phyloP scores from a whole-genome alignment of 1,140 invertebrate genomes.

The Penaeus indicus region DNA sequence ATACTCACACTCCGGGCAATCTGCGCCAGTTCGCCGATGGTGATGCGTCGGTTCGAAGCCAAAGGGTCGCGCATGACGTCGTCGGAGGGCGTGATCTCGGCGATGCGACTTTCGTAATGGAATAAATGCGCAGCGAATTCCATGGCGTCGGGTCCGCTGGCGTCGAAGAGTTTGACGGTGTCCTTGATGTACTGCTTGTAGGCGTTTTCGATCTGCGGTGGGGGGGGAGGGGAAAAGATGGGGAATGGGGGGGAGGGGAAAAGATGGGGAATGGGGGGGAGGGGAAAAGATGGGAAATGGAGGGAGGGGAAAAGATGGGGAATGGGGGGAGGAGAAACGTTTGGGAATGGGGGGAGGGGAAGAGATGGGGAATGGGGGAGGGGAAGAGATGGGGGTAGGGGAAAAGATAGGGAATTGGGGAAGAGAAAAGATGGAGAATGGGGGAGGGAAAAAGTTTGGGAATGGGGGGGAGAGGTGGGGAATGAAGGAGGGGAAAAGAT shows the following conservation, averaged over 20 bases:
- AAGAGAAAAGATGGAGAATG: no score
- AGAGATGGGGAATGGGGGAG: not conserved
- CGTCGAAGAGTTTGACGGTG: conserved; percentile 72
- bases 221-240: no score
- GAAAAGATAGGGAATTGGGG: no score
- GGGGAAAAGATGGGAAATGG: no score
- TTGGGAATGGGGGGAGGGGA: not conserved
- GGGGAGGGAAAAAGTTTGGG: no score
- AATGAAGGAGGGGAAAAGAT: no score
- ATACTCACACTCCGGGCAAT: conserved; percentile 70
- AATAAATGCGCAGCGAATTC: conserved; percentile 75
- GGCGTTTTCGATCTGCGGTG: conserved; percentile 71
- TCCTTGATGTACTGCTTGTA: conserved; percentile 75
- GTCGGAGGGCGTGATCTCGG: conserved; percentile 72
- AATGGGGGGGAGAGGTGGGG: no score
- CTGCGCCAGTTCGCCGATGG: conserved; percentile 70
- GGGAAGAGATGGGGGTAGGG: no score
- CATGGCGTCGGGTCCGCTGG: conserved; percentile 71
- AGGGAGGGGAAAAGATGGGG: no score
- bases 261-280: no score
- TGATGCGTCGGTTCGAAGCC: conserved; percentile 69
- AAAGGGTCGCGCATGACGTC: conserved; percentile 69
- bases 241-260: no score
- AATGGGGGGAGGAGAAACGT: not conserved
- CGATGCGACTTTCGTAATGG: conserved; percentile 76